Percentiles rank a stretch among this genome's conserved stretches.
Conservation (phyloP, 2,113 vertebrate genomes). For the Sakesphorus luctuosus region DNA sequence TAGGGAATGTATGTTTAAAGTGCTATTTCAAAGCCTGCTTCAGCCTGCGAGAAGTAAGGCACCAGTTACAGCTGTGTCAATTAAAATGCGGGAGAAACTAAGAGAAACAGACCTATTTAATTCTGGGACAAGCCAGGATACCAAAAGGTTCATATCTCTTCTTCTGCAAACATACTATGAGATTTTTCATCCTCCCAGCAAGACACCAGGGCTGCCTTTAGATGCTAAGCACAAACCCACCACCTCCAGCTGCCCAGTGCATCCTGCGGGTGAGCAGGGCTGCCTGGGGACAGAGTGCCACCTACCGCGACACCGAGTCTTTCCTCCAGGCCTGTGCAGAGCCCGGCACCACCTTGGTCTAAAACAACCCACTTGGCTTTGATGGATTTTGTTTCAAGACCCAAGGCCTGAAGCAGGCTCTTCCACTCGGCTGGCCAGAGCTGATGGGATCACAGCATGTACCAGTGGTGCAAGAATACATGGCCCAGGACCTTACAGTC, state of each 20-base stretch:
- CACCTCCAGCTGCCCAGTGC: neutral
- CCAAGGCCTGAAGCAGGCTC: neutral
- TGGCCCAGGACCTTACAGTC: fast-evolving
- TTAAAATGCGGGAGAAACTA: neutral
- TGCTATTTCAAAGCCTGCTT: neutral
- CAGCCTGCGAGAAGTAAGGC: neutral
- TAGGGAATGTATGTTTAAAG: neutral
- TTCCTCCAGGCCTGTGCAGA: neutral
- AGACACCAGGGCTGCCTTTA: neutral
- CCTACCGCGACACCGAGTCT: fast-evolving
- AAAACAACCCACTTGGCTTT: neutral
- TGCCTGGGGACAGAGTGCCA: neutral
- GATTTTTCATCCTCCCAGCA: neutral
- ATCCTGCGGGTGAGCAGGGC: fast-evolving
- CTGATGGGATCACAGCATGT: fast-evolving
- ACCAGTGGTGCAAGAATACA: fast-evolving
- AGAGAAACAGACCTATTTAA: neutral
- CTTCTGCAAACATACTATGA: neutral
- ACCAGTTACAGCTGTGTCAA: neutral
- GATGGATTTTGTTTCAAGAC: neutral
- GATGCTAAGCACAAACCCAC: neutral
- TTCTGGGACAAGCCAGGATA: neutral
- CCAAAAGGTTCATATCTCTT: neutral
- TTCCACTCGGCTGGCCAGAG: neutral
- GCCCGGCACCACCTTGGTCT: neutral